Evolutionary conservation across 1,140 invertebrate species (phyloP), one percentile per base, ranked within the genome.

Genomic region (Hestina assimilis): DNA sequence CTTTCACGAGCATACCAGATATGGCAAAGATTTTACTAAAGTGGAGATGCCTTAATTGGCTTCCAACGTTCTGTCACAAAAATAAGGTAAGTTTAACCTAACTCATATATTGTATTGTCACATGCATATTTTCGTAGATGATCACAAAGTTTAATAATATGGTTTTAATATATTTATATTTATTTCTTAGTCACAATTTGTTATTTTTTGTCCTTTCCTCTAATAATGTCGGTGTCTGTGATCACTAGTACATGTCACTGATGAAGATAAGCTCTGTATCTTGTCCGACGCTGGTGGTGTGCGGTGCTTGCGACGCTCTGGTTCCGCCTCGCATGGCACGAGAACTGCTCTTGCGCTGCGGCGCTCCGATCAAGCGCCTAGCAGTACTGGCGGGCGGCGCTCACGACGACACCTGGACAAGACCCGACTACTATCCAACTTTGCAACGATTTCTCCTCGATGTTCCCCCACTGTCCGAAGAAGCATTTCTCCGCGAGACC

Each of bases 1-100:
- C 97, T 29, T 99, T 99, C 75, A 98, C 96, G 5, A 96, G 94
- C 75, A 96, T 99, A 83, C 96, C 96, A 19, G 96, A 97, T 63
- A 97, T 98, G 93, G 96, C 95, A n/a, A 90, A 91, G 67, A 91
- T 94, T 41, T 87, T 95, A 55, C 87, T 95, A 24, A 92, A 93
- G 71, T 93, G 91, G 88, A 92, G 90, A 79, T 90, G 93, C 70
- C 78, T 96, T 29, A 90, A 92, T 56, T 94, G 93, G 85, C 81
- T 96, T 60, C 95, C 95, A 63, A 82, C 92, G 63, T 91, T 93
- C 81, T 93, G 92, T 73, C 95, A 95, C 81, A 96, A 96, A 89
- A 96, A 96, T 87, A 95, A 95, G 91, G 95, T 95, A 80, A 45
- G 8, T 46, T 26, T 43, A 54, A 26, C n/a, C n/a, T n/a, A n/a